A percentile compares a stretch with the other conserved stretches of the same genome.
phyloP scores from a whole-genome alignment of 2,113 vertebrate species.

The Dolichotis patagonum region DNA sequence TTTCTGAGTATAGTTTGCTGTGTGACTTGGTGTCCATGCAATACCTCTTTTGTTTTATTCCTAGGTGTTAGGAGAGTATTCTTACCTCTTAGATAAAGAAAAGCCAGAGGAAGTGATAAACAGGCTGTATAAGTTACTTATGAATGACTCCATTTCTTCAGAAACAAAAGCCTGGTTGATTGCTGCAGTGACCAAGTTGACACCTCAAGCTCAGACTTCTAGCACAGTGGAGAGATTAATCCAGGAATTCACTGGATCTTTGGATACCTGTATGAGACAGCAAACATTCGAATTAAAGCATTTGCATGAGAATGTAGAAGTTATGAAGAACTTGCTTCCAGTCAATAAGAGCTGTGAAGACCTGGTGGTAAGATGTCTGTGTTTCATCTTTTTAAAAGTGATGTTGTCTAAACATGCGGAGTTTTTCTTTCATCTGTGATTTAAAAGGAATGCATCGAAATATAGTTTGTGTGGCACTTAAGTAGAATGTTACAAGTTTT shows the following conservation, averaged over 20 bases:
- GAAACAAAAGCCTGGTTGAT: conserved; percentile 95
- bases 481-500: neutral
- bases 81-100: conserved; percentile 87
- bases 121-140: conserved; percentile 89
- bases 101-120: conserved; percentile 87
- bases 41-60: conserved; percentile 59
- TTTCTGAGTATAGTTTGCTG: neutral
- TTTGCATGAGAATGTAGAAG: conserved; percentile 88
- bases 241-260: conserved; percentile 88
- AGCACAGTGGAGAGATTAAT: conserved; percentile 85
- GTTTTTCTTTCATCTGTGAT: conserved; percentile 38
- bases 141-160: conserved; percentile 87
- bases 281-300: conserved; percentile 92
- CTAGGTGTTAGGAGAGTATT: conserved; percentile 96
- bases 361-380: conserved; percentile 83
- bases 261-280: conserved; percentile 94
- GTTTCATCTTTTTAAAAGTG: neutral
- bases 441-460: conserved; percentile 34
- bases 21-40: neutral
- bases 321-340: conserved; percentile 89
- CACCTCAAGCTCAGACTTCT: conserved; percentile 79
- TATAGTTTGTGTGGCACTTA: neutral
- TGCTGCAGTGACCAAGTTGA: conserved; percentile 92
- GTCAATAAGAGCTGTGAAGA: conserved; percentile 85
- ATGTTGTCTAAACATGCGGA: neutral